Percentiles rank a stretch among this genome's conserved stretches.
Conservation (phyloP, 1,140 invertebrate species). For the Phocides pigmalion region DNA sequence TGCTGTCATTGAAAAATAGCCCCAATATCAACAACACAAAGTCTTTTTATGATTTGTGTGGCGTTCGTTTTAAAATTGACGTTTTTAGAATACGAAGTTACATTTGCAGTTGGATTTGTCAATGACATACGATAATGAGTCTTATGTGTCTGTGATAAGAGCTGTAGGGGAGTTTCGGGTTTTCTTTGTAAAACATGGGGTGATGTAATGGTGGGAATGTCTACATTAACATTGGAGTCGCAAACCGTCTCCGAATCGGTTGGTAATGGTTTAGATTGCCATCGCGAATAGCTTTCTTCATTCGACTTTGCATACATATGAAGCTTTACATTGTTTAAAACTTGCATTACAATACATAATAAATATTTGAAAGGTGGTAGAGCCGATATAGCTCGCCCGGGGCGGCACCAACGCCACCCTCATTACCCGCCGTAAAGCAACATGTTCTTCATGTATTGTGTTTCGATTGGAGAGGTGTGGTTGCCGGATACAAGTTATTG, state of each 20-base stretch:
- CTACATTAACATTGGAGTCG: constrained; percentile 35
- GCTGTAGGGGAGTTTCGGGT: not conserved
- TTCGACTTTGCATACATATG: constrained; percentile 15
- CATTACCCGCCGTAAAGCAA: too few species aligned
- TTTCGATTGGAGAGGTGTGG: too few species aligned
- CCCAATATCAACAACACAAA: not conserved
- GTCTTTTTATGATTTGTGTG: not conserved
- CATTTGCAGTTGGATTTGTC: not conserved
- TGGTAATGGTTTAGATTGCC: constrained; percentile 36
- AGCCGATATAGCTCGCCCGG: too few species aligned
- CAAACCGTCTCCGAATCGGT: constrained; percentile 33
- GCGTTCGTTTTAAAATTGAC: not conserved
- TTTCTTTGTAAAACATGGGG: constrained; percentile 2
- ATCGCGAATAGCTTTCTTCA: constrained; percentile 29
- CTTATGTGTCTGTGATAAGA: not conserved
- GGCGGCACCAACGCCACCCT: too few species aligned
- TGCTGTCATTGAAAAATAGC: not conserved
- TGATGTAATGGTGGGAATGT: constrained; percentile 35
- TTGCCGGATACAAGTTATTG: too few species aligned
- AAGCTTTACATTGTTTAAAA: not conserved
- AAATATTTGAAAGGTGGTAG: too few species aligned
- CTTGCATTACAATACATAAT: too few species aligned
- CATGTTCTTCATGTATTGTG: too few species aligned
- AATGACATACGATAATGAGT: not conserved
- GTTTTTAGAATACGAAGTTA: not conserved